Evolutionary conservation across 1,140 invertebrate genomes (phyloP).

Genomic region (Drosophila fuyamai): DNA sequence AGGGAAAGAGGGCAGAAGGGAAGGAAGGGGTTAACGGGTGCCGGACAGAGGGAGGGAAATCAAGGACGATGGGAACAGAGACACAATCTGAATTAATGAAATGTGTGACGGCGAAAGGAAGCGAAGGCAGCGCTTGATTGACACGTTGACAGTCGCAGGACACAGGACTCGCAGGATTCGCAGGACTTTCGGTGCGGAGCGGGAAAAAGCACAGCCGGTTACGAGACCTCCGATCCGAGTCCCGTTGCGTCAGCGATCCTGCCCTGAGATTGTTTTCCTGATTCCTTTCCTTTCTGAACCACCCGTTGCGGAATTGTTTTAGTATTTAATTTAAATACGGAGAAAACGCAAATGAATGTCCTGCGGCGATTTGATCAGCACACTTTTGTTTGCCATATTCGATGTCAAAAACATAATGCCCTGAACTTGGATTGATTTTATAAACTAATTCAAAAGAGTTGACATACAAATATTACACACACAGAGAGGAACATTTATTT

Average conservation of each 20-base stretch:
- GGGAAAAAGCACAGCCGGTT: conserved; percentile 43
- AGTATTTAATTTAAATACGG: conserved; percentile 22
- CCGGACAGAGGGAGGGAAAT: conserved; percentile 6
- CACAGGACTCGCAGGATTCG: not conserved
- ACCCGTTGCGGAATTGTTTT: conserved; percentile 53
- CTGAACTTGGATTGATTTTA: not conserved
- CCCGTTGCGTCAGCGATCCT: conserved; percentile 36
- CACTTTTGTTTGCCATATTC: not conserved
- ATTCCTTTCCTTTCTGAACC: conserved; percentile 8
- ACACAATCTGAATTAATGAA: conserved; percentile 46
- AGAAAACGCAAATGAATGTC: conserved; percentile 23
- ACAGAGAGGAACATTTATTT: too few relatives aligned
- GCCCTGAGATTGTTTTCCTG: conserved; percentile 26
- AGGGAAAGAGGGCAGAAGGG: not conserved
- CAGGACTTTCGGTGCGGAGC: conserved; percentile 13
- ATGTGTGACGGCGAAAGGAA: conserved; percentile 23
- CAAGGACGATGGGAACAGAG: conserved; percentile 3
- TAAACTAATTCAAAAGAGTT: not conserved
- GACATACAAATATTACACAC: not conserved
- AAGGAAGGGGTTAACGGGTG: conserved; percentile 17
- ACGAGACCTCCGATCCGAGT: conserved; percentile 19
- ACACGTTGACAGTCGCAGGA: conserved; percentile 56
- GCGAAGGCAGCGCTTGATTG: conserved; percentile 47
- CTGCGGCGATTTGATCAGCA: conserved; percentile 31
- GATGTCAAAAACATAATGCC: not conserved